These are phyloP conservation scores for Lucilia sericata DNA, from an alignment of 1,140 invertebrate species.

Conservation along the genomic window DNA sequence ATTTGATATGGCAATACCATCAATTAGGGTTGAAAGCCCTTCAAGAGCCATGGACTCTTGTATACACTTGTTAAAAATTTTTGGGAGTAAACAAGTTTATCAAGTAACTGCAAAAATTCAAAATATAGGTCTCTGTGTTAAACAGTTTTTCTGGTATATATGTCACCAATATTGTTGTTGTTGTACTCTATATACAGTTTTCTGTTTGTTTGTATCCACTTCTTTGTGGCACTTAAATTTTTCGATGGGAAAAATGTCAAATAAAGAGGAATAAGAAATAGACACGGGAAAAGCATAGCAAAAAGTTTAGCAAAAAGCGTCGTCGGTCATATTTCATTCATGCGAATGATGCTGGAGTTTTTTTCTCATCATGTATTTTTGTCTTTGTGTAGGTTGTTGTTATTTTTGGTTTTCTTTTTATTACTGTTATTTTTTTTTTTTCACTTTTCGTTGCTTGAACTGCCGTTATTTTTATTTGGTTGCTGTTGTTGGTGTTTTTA, in stretches of 20 bases:
- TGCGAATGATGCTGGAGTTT: constrained; percentile 25
- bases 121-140: constrained; percentile 39
- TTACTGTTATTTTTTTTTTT: neutral
- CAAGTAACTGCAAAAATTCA: neutral
- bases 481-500: constrained; percentile 29
- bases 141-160: neutral
- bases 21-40: constrained; percentile 39
- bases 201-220: neutral
- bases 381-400: constrained; percentile 40
- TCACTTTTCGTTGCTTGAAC: neutral
- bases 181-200: neutral
- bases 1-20: constrained; percentile 18
- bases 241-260: neutral
- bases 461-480: constrained; percentile 20
- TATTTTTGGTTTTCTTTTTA: neutral
- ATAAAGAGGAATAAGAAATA: neutral
- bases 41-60: neutral
- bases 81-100: neutral
- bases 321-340: constrained; percentile 34
- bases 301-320: neutral
- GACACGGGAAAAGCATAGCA: neutral
- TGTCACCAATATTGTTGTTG: neutral
- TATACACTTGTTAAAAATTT: neutral
- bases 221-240: neutral
- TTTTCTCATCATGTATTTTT: neutral